These are phyloP conservation scores for Halictus rubicundus DNA, from an alignment of 1,140 invertebrate genomes.

Conservation along the genomic window DNA sequence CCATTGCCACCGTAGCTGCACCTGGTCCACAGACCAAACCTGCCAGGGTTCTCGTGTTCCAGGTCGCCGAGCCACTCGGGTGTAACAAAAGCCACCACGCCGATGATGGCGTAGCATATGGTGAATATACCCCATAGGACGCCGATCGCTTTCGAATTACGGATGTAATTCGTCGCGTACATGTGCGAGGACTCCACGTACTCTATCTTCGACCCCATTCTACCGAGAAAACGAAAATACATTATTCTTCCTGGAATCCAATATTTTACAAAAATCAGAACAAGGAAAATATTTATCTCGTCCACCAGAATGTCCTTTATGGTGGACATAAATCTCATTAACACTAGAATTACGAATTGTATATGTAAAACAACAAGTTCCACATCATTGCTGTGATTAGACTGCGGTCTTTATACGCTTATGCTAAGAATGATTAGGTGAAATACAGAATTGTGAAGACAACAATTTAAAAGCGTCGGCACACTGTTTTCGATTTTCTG, in stretches of 20 bases:
- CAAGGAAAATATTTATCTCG: no score
- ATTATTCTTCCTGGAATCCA: background rate
- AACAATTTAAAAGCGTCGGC: no score
- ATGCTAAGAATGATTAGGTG: no score
- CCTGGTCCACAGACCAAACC: slow-evolving; percentile 94
- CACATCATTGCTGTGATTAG: no score
- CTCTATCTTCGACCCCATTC: slow-evolving; percentile 93
- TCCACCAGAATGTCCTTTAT: no score
- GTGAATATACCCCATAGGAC: slow-evolving; percentile 98
- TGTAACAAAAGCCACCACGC: slow-evolving; percentile 95
- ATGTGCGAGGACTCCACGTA: slow-evolving; percentile 94
- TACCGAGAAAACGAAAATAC: background rate
- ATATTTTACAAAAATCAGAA: no score
- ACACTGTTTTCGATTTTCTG: no score
- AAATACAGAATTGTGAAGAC: background rate
- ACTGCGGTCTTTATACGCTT: no score
- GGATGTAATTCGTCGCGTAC: slow-evolving; percentile 95
- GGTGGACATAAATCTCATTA: no score
- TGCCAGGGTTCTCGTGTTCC: slow-evolving; percentile 92
- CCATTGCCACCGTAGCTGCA: slow-evolving; percentile 83
- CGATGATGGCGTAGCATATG: slow-evolving; percentile 97
- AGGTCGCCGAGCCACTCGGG: slow-evolving; percentile 96
- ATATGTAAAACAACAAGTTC: no score
- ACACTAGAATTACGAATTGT: no score
- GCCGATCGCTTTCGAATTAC: slow-evolving; percentile 97